phyloP scores from a whole-genome alignment of 1,140 invertebrate genomes.

The Aphelinus atriplicis region DNA sequence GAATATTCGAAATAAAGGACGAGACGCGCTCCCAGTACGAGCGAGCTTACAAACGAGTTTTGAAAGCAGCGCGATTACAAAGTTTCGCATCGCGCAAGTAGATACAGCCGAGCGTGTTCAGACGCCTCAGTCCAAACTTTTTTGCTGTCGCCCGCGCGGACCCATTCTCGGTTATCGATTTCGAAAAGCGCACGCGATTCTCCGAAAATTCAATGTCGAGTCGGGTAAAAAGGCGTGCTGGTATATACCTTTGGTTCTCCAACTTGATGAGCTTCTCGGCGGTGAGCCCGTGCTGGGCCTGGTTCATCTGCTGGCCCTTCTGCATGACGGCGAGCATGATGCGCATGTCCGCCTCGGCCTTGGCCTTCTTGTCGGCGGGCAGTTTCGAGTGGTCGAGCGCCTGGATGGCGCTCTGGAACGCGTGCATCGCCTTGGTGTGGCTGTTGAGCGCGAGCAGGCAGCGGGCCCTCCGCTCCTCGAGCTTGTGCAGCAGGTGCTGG shows the following conservation, averaged over 20 bases:
- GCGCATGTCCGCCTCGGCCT: constrained; percentile 75
- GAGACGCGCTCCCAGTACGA: no score
- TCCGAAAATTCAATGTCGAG: no score
- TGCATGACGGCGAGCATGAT: constrained; percentile 78
- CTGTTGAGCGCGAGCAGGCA: constrained; percentile 80
- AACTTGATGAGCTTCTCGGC: constrained; percentile 50
- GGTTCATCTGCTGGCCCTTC: constrained; percentile 64
- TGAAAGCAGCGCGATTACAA: no score
- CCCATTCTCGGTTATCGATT: no score
- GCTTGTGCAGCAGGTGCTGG: constrained; percentile 77
- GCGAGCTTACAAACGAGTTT: no score
- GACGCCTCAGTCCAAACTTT: no score
- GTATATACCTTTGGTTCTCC: constrained; percentile 43
- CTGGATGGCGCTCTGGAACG: constrained; percentile 73
- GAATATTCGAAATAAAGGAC: no score
- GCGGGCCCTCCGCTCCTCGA: constrained; percentile 79
- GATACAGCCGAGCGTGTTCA: no score
- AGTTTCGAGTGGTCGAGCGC: constrained; percentile 74
- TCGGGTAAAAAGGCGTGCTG: not conserved
- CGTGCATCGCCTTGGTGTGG: constrained; percentile 73
- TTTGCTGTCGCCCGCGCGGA: no score
- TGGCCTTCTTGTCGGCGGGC: constrained; percentile 72
- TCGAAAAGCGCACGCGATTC: no score
- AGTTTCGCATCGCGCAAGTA: no score
- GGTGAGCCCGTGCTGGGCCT: not conserved